Base-by-base conservation (phyloP, 2,113 vertebrate species). In the Gracilinanus agilis region DNA sequence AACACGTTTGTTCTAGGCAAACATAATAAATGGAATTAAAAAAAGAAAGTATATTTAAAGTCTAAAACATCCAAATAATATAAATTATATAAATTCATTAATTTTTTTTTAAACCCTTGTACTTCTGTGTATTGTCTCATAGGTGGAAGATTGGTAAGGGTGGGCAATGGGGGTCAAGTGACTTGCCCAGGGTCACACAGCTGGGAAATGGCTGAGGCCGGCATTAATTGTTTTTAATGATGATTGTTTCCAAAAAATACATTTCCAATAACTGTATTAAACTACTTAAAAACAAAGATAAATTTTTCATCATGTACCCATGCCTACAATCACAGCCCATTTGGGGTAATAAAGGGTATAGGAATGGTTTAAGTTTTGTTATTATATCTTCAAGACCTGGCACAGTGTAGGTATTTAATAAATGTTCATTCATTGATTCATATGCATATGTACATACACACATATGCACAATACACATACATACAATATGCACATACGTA, bases 1-100 rank as follows among this genome's bases (percentile, higher is more conserved):
- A 49, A 29, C 27, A 95, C 61, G 54, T 44, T 25, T 92, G 29
- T 29, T 53, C 49, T 93, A 91, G 90, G 53, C 58, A 44, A 58
- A 93, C 58, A 90, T 88, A 90, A 95, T 10, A 83, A 23, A 61
- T 56, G 13, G 93, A 93, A 94, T 94, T 92, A 89, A 55, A 88
- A 23, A 83, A 83, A 83, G 29, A 56, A 24, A 83, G 16, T 83
- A 83, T 40, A 83, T 83, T 75, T 83, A 40, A 40, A 40, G 40
- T 83, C n/a, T 40, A 83, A 23, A 40, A 83, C 16, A 40, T 8
- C 5, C 40, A 40, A 83, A 40, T 21, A 40, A 83, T 75, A n/a
- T 83, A 40, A 83, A 83, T 83, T 83, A 40, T 83, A 40, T 23
- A 40, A 83, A 40, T 83, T 67, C 11, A 67, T 13, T n/a, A n/a